Conservation (phyloP, 2,797 vertebrate genomes). For the Rhadinocentrus ornatus region DNA sequence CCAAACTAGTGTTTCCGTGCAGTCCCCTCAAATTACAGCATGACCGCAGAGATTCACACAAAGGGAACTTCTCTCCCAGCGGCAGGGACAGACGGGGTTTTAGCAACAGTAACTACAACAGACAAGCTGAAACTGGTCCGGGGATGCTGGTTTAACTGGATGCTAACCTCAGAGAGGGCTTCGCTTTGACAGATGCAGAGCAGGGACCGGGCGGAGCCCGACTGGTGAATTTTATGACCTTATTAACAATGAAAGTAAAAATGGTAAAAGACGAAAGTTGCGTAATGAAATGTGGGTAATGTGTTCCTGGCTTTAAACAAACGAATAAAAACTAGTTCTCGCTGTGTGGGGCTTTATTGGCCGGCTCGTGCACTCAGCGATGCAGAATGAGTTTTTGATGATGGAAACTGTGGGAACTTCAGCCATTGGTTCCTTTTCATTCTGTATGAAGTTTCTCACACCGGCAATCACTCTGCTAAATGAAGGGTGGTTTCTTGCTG, state of each 20-base stretch:
- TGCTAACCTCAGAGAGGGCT: conserved; percentile 67
- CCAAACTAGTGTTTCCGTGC: conserved; percentile 82
- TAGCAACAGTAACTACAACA: conserved; percentile 88
- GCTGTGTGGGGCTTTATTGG: no score
- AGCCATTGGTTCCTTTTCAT: no score
- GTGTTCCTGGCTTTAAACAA: conserved; percentile 43
- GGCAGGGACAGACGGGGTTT: conserved; percentile 80
- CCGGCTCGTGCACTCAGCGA: no score
- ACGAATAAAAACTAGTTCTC: no score
- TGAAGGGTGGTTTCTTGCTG: conserved; percentile 14
- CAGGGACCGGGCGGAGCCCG: conserved; percentile 24
- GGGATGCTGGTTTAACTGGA: conserved; percentile 72
- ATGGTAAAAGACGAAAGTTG: conserved; percentile 6
- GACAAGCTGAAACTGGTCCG: conserved; percentile 68
- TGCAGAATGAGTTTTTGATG: no score
- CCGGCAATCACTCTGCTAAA: neutral
- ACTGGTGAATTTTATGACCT: conserved; percentile 40
- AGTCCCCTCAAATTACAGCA: conserved; percentile 78
- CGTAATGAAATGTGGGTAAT: conserved; percentile 52
- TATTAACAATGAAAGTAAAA: conserved; percentile 46
- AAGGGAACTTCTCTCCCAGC: conserved; percentile 80
- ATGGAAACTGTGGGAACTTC: no score
- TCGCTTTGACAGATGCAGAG: conserved; percentile 59
- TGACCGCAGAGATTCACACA: conserved; percentile 66
- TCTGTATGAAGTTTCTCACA: no score